Base-by-base conservation (phyloP, 2,797 vertebrate species). In the Crenichthys baileyi region DNA sequence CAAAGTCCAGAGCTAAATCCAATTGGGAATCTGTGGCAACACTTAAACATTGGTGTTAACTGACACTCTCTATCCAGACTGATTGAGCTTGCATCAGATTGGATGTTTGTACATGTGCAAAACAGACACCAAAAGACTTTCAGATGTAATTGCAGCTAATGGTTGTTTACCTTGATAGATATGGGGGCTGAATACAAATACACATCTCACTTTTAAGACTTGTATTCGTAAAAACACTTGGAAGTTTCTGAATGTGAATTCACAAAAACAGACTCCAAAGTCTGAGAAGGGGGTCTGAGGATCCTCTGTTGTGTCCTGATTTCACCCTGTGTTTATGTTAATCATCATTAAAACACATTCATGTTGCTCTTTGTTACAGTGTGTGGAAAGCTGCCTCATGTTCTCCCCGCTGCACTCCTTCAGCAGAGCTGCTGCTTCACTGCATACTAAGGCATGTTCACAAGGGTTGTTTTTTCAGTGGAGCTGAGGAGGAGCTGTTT, bases 401-500 rank as follows among this genome's bases (percentile, higher is more conserved):
- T 24, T 24, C 22, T n/a, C 65, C 29, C 1, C 48, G 16, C 20
- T 22, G 7, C 53, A 22, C 53, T 55, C 53, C 5, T 29, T 13
- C 58, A 29, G 26, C 65, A n/a, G 36, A 85, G 81, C 68, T 73
- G 61, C 26, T 79, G 71, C 75, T 20, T 79, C 75, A 65, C 65
- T 48, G 9, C 73, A 81, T n/a, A 39, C 7, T 1, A 3, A 72
- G 51, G 51, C 73, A 65, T 51, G 76, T 91, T 80, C 75, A 74
- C 36, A 39, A 9, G 74, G 80, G 72, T 85, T 87, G 65, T 83
- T 50, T 89, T 85, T 84, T 70, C 29, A 79, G 56, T 76, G 2
- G n/a, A 83, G 60, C 75, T 4, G 48, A 61, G n/a, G n/a, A 74
- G 76, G 74, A 89, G 72, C 79, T 85, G 78, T 83, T 83, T 89